Conservation (phyloP, 2,888 invertebrate species). For the Eupithecia inturbata region DNA sequence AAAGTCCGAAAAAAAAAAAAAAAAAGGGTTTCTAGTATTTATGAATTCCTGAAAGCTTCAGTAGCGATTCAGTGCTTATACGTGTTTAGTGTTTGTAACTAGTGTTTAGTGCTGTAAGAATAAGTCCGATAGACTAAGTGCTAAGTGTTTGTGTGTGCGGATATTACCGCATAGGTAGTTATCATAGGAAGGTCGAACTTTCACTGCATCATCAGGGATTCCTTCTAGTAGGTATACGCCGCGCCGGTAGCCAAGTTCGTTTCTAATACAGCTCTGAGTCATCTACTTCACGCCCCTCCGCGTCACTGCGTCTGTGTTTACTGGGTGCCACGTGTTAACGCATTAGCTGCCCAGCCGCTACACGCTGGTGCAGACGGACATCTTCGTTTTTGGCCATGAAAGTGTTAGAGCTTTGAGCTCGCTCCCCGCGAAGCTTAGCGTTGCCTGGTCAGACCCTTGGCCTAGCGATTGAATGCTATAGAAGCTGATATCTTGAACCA, state of each 20-base stretch:
- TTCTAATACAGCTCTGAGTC: not conserved
- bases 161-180: not conserved
- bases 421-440: too few species aligned
- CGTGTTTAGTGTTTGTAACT: not conserved
- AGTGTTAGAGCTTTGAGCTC: not conserved
- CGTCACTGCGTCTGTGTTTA: too few species aligned
- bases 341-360: too few species aligned
- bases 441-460: not conserved
- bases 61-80: not conserved
- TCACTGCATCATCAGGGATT: not conserved
- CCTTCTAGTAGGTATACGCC: not conserved
- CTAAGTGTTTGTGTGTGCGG: not conserved
- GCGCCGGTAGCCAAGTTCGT: not conserved
- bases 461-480: not conserved
- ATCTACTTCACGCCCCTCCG: not conserved
- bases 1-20: too few species aligned
- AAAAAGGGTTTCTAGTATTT: not conserved
- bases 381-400: too few species aligned
- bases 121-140: not conserved
- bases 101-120: not conserved
- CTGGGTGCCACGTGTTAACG: not conserved
- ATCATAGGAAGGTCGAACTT: not conserved
- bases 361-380: too few species aligned
- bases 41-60: not conserved
- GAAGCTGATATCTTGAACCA: not conserved